Base-by-base conservation (phyloP, 2,888 invertebrate genomes). In the Euplexia lucipara region DNA sequence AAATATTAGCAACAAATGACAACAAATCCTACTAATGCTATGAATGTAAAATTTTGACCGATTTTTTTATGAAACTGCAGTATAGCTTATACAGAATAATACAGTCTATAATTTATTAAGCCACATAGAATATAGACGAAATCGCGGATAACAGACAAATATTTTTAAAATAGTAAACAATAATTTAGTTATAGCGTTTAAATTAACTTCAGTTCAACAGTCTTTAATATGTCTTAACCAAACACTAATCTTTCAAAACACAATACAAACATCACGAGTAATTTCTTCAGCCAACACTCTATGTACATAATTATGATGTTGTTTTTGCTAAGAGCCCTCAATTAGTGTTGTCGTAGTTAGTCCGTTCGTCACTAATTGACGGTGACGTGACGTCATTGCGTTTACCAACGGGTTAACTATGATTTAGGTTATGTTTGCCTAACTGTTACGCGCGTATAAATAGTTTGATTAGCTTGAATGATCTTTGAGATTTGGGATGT, bases 291-390 rank as follows among this genome's bases (percentile, higher is more conserved):
- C 51, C 47, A 73, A 74, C 68, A 71, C 41, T 63, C 39, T 51
- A 22, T 32, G 63, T 32, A 70, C 71, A 22, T 66, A 65, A 72
- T 42, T 49, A 66, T 44, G 66, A 62, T 67, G 74, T 58, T 70
- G 67, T 70, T 68, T 64, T 52, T 61, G 57, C 70, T 70, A 75
- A 79, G 78, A 79, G 74, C 63, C 41, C 41, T 78, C 58, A 70
- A 59, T 76, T 66, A 63, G 70, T 70, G 65, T 60, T 66, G 52
- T 73, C 37, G 10, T 47, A 52, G 52, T 49, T 56, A 30, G 66
- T 70, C 68, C 73, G 77, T 63, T 53, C 61, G 58, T 34, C 60
- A 67, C 78, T 84, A 87, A 88, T 86, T 86, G 87, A 74, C 73
- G 79, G 75, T 82, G 83, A 85, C 83, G 69, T 65, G 75, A 64